These are phyloP conservation scores for Trialeurodes vaporariorum DNA, from an alignment of 1,140 invertebrate species.

Conservation along the genomic window DNA sequence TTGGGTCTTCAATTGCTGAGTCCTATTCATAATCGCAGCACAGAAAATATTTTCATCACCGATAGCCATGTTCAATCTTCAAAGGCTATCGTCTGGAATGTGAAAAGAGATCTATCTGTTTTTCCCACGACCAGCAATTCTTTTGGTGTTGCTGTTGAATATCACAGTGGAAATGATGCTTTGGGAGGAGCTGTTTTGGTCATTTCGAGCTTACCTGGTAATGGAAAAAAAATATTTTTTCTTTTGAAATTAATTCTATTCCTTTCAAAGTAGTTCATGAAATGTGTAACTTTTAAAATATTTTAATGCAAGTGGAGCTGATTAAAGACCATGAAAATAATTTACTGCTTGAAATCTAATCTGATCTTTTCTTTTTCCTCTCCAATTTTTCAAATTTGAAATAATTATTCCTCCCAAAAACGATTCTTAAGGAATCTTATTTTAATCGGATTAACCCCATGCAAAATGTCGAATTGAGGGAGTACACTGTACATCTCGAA, in stretches of 20 bases:
- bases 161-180: constrained; percentile 63
- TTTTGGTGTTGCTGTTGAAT: constrained; percentile 68
- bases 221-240: neutral
- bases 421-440: too few species aligned
- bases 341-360: too few species aligned
- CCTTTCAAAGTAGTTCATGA: neutral
- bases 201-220: constrained; percentile 40
- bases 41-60: constrained; percentile 64
- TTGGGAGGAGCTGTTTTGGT: constrained; percentile 72
- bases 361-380: too few species aligned
- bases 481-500: too few species aligned
- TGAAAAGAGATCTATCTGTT: constrained; percentile 65
- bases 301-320: too few species aligned
- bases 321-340: too few species aligned
- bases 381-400: too few species aligned
- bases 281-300: too few species aligned
- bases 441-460: too few species aligned
- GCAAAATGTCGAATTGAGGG: too few species aligned
- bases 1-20: constrained; percentile 73
- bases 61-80: constrained; percentile 45
- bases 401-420: too few species aligned
- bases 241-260: too few species aligned
- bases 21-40: constrained; percentile 75
- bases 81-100: constrained; percentile 53
- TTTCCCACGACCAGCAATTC: constrained; percentile 80